Evolutionary conservation across 2,888 invertebrate genomes (phyloP).

Genomic region (Tipula vernalis): DNA sequence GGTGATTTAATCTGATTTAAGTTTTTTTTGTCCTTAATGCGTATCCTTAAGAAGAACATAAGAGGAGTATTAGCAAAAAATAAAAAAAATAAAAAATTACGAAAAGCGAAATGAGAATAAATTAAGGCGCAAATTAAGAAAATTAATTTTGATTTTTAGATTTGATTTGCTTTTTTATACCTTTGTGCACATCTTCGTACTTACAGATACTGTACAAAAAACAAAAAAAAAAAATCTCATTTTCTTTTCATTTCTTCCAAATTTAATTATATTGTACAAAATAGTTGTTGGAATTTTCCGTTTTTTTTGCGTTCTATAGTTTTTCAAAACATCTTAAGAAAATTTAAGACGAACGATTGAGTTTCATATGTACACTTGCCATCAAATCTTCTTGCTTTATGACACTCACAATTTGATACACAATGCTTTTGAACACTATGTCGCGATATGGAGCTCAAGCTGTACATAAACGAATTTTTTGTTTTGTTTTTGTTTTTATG

Average conservation of each 20-base stretch:
- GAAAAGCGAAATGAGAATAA: background rate
- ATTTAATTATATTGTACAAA: background rate
- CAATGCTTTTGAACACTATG: background rate
- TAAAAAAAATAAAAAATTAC: background rate
- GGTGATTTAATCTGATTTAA: background rate
- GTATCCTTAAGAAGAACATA: background rate
- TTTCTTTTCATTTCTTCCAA: background rate
- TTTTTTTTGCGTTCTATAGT: background rate
- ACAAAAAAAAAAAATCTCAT: background rate
- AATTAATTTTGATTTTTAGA: conserved; percentile 7
- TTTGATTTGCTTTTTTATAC: background rate
- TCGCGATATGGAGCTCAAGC: background rate
- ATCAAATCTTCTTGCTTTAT: background rate
- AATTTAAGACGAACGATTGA: background rate
- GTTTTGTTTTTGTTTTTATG: background rate
- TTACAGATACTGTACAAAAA: background rate
- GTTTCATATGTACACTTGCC: background rate
- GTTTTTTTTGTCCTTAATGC: background rate
- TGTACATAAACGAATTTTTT: background rate
- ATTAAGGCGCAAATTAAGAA: background rate
- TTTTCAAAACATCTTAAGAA: background rate
- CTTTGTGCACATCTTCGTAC: background rate
- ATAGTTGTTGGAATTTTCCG: background rate
- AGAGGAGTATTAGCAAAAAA: background rate
- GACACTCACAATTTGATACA: background rate